Evolutionary conservation across 2,113 vertebrate genomes (phyloP).

Genomic region (Nyctibius bracteatus): DNA sequence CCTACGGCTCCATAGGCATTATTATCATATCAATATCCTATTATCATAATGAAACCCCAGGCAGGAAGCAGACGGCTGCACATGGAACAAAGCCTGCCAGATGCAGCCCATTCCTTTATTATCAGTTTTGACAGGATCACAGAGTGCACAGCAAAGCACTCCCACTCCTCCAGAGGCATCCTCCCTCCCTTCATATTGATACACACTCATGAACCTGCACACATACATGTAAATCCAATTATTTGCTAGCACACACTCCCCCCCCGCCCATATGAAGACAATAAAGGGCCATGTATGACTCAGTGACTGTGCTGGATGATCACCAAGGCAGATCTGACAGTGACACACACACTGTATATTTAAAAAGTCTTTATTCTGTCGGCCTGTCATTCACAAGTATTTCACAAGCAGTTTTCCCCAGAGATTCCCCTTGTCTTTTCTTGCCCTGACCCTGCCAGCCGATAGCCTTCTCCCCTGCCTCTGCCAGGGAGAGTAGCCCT

Average conservation of each 20-base stretch:
- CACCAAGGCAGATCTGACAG: not conserved
- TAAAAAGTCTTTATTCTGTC: not conserved
- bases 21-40: not conserved
- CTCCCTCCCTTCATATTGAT: not conserved
- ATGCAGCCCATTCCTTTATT: not conserved
- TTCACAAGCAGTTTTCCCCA: not conserved
- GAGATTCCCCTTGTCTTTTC: not conserved
- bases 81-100: not conserved
- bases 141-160: not conserved
- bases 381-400: not conserved
- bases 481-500: not conserved
- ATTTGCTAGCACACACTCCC: not conserved
- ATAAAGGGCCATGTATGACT: not conserved
- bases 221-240: not conserved
- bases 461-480: not conserved
- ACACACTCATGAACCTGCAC: fast-evolving
- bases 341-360: not conserved
- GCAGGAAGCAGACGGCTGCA: not conserved
- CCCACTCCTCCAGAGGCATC: not conserved
- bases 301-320: not conserved
- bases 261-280: not conserved
- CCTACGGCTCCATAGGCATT: not conserved
- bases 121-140: not conserved
- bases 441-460: not conserved
- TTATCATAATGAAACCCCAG: not conserved